Conservation (phyloP, 2,888 invertebrate species). For the Drosophila mercatorum region DNA sequence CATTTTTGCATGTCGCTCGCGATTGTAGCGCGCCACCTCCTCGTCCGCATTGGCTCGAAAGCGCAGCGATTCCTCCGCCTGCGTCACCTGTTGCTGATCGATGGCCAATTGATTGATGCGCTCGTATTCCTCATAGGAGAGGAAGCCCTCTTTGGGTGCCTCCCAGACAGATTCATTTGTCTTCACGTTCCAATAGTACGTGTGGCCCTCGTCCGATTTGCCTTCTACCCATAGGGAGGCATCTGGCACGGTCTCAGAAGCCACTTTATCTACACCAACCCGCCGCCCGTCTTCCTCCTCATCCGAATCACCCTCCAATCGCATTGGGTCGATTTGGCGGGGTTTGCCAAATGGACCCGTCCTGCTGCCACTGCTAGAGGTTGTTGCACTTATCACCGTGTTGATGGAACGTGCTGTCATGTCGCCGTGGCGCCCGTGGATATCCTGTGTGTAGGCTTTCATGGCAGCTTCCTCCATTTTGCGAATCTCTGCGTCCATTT, state of each 20-base stretch:
- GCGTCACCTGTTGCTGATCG: constrained; percentile 85
- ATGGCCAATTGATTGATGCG: constrained; percentile 85
- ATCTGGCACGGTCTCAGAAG: constrained; percentile 74
- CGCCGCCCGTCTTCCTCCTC: constrained; percentile 78
- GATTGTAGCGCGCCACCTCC: constrained; percentile 85
- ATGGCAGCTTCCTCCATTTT: constrained; percentile 96
- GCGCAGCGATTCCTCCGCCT: constrained; percentile 84
- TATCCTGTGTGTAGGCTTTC: constrained; percentile 94
- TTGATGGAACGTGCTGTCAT: constrained; percentile 82
- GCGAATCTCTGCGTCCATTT: constrained; percentile 91
- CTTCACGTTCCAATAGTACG: constrained; percentile 94
- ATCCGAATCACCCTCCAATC: constrained; percentile 81
- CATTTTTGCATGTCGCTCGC: constrained; percentile 79
- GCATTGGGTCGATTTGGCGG: constrained; percentile 83
- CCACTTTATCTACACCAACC: constrained; percentile 74
- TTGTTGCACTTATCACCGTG: constrained; percentile 69
- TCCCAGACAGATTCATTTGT: constrained; percentile 93
- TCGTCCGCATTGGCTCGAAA: constrained; percentile 85
- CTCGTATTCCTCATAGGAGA: constrained; percentile 89
- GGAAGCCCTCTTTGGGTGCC: constrained; percentile 89
- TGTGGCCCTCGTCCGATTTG: constrained; percentile 90
- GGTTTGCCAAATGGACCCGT: constrained; percentile 81
- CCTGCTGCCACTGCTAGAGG: constrained; percentile 86
- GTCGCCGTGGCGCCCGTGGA: constrained; percentile 85
- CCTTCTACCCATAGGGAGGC: constrained; percentile 91